These are phyloP conservation scores for Calypte anna DNA, from an alignment of 2,113 vertebrate genomes.

Conservation along the genomic window DNA sequence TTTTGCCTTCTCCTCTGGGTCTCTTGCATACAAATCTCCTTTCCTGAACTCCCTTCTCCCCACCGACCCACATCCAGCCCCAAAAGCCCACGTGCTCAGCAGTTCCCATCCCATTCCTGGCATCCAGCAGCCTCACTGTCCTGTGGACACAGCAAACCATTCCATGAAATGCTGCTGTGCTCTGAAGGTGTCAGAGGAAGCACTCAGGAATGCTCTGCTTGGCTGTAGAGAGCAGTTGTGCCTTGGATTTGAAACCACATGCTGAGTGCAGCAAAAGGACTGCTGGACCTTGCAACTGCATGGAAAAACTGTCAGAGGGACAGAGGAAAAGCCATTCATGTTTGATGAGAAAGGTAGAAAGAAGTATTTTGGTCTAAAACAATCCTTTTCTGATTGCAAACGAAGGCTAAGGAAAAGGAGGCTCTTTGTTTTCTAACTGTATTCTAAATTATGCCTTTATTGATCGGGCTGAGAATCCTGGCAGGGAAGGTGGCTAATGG, in stretches of 20 bases:
- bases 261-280: slow-evolving; percentile 6
- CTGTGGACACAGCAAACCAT: background rate
- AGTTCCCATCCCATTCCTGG: background rate
- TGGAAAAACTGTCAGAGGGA: background rate
- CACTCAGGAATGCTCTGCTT: background rate
- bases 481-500: background rate
- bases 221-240: background rate
- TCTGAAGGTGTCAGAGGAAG: slow-evolving; percentile 1
- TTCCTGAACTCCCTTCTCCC: background rate
- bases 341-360: background rate
- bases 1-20: background rate
- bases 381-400: background rate
- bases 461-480: background rate
- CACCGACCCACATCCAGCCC: too few relatives aligned
- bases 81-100: background rate
- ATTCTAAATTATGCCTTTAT: background rate
- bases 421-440: background rate
- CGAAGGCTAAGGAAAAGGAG: background rate
- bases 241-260: background rate
- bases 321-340: background rate
- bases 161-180: background rate
- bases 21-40: background rate
- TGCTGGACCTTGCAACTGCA: slow-evolving; percentile 28
- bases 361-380: background rate
- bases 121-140: background rate